Conservation (phyloP, 2,113 vertebrate species). For the Eira barbara region DNA sequence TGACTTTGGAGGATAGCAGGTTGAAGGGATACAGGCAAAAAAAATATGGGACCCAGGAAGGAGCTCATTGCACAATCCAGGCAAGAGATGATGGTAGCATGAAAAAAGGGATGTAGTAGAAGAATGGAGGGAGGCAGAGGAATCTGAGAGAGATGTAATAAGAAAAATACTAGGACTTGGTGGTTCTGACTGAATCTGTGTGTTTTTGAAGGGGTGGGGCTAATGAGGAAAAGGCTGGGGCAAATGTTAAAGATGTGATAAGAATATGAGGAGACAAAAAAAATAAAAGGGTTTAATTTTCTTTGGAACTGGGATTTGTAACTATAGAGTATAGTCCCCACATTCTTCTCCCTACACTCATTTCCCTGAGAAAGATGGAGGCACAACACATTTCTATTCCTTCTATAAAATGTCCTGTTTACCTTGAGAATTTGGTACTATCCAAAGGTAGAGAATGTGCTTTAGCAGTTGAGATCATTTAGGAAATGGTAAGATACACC, state of each 20-base stretch:
- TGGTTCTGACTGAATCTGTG: neutral
- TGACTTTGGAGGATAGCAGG: neutral
- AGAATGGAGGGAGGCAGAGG: neutral
- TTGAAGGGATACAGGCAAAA: neutral
- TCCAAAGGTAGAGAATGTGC: neutral
- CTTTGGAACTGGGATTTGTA: neutral
- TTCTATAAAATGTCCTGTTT: neutral
- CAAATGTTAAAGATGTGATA: neutral
- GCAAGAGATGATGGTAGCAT: neutral
- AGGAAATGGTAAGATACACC: neutral
- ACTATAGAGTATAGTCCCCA: neutral
- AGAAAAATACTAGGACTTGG: neutral
- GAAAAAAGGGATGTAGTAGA: neutral
- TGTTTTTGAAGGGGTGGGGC: neutral
- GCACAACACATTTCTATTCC: neutral
- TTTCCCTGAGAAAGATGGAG: neutral
- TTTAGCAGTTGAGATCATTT: neutral
- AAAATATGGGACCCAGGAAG: neutral
- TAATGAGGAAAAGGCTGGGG: neutral
- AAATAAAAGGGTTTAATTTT: neutral
- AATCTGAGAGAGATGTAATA: neutral
- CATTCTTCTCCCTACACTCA: neutral
- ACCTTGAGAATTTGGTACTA: neutral
- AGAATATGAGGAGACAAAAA: neutral
- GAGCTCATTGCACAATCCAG: neutral